Evolutionary conservation across 2,888 invertebrate genomes (phyloP).

Genomic region (Lithophane leautieri): DNA sequence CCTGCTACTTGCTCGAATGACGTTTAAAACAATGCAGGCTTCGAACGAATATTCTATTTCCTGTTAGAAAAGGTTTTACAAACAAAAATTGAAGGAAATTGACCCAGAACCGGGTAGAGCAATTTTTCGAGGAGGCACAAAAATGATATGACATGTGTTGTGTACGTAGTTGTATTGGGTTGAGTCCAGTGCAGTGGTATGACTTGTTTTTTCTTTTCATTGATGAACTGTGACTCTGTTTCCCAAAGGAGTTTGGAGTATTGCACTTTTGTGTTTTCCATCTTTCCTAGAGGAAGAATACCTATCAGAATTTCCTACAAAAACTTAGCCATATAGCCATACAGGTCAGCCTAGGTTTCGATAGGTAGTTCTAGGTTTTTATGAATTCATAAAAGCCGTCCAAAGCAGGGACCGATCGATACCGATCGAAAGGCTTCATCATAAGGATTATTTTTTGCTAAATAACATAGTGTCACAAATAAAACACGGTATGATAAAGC

Average conservation of each 20-base stretch:
- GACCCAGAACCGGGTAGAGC: slow-evolving; percentile 24
- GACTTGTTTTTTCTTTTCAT: neutral
- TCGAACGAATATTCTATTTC: slow-evolving; percentile 40
- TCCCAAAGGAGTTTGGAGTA: neutral
- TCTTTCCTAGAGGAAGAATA: too few species aligned
- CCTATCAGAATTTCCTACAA: too few species aligned
- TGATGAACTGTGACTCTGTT: slow-evolving; percentile 1
- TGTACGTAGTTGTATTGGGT: neutral
- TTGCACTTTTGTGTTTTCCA: neutral
- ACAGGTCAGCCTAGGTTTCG: too few species aligned
- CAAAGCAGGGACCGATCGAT: too few species aligned
- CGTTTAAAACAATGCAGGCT: slow-evolving; percentile 29
- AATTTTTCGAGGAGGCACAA: slow-evolving; percentile 16
- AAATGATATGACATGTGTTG: neutral
- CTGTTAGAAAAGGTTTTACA: slow-evolving; percentile 1
- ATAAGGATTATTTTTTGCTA: too few species aligned
- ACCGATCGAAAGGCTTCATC: too few species aligned
- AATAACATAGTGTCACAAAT: too few species aligned
- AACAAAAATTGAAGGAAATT: slow-evolving; percentile 33
- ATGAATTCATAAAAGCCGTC: too few species aligned
- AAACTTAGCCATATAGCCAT: too few species aligned
- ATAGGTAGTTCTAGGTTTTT: too few species aligned
- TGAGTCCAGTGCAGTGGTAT: neutral
- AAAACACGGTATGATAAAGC: too few species aligned
- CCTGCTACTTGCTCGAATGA: neutral